Base-by-base conservation (phyloP, 2,113 vertebrate genomes). In the Larimichthys polyactis region DNA sequence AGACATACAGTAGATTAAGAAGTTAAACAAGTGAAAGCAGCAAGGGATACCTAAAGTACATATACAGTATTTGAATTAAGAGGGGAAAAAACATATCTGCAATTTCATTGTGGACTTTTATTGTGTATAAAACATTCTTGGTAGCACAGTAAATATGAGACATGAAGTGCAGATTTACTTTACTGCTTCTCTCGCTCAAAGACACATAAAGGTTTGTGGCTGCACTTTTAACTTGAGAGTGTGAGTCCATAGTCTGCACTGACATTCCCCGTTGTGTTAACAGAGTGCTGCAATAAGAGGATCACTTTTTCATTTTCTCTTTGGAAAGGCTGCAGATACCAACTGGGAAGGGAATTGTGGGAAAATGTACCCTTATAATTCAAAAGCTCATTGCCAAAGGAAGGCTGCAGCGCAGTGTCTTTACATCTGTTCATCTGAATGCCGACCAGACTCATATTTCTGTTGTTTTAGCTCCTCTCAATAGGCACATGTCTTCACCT, bases 281-380 rank as follows among this genome's bases (percentile, higher is more conserved):
- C 84, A 88, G 40, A 85, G 59, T 67, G 83, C 81, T 69, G 78
- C 79, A 92, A 90, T 89, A 92, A 87, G 71, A 63, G 43, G 63
- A 83, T 78, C 68, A 74, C 83, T 90, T 93, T 87, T 89, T 91
- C 83, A 84, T 92, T 63, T 83, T 88, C 62, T 75, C 70, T 79
- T 85, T 84, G 75, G 75, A 90, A 84, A 62, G 80, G 71, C 58
- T 82, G 67, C 52, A 65, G 89, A 92, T 81, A 83, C 82, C 75
- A 84, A 78, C 71, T 75, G 81, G 57, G 73, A 85, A 54, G 67
- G 70, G 79, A 63, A 82, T 82, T 90, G 88, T 91, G 83, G 89
- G 86, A 92, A 94, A 90, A 75, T 70, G 65, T 66, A 78, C 55
- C 51, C 66, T 82, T 69, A 87, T 78, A 60, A 79, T 86, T 92